Evolutionary conservation across 2,113 vertebrate species (phyloP).

Genomic region (Stercorarius parasiticus): DNA sequence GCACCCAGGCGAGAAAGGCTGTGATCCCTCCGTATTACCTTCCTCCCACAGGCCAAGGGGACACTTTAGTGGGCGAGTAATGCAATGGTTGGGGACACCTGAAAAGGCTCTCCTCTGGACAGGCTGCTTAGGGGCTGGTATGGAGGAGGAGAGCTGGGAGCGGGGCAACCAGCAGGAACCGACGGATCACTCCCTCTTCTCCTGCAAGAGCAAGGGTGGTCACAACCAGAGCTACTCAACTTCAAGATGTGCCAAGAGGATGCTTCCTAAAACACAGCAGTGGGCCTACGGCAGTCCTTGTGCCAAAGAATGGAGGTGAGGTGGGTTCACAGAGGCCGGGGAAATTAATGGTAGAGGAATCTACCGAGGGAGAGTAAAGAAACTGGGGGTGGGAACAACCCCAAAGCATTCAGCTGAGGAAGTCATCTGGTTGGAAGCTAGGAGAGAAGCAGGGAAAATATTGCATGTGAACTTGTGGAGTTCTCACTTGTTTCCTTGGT

Average conservation of each 20-base stretch:
- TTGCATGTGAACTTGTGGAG: background rate
- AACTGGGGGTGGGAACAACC: background rate
- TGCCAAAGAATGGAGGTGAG: background rate
- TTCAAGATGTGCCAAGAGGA: background rate
- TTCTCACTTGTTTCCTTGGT: background rate
- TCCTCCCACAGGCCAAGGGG: background rate
- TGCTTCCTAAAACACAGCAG: background rate
- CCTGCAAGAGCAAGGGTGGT: background rate
- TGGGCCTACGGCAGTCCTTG: background rate
- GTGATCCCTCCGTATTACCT: fast-evolving
- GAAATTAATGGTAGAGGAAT: background rate
- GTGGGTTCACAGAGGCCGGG: background rate
- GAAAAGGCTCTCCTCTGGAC: background rate
- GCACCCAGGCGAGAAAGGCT: background rate
- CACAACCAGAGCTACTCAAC: background rate
- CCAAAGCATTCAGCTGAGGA: background rate
- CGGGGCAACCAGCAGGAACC: fast-evolving
- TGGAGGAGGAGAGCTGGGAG: background rate
- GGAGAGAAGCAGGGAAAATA: background rate
- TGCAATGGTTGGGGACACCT: background rate
- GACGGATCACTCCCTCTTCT: background rate
- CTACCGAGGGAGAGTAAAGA: background rate
- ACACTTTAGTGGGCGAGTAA: background rate
- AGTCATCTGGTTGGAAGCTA: background rate
- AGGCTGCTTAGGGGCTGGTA: background rate